phyloP scores from a whole-genome alignment of 2,797 vertebrate species.

The Sphenopsis melanotis region DNA sequence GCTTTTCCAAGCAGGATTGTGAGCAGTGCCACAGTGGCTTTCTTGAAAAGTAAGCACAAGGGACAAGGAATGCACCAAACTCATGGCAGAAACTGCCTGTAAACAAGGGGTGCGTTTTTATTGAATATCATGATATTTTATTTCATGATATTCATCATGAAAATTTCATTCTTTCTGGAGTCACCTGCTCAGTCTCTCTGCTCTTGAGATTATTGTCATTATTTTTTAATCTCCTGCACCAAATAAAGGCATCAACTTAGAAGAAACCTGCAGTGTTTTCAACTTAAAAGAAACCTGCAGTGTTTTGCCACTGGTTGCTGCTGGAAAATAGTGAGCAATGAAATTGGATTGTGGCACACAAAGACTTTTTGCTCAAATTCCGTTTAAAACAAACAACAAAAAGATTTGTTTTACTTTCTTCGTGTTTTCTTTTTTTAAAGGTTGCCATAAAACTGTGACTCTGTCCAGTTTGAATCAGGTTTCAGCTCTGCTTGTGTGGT shows the following conservation, averaged over 20 bases:
- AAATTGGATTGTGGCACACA: not conserved
- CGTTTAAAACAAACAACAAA: not conserved
- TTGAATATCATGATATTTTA: not conserved
- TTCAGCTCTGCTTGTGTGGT: not conserved
- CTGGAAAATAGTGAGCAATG: not conserved
- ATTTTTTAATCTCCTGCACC: not conserved
- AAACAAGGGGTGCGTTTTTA: rapidly evolving
- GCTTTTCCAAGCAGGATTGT: not conserved
- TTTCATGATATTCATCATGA: not conserved
- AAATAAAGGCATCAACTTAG: not conserved
- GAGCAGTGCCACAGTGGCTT: not conserved
- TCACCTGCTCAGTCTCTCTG: not conserved
- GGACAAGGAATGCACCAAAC: not conserved
- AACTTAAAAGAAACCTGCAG: not conserved
- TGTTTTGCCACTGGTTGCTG: not conserved
- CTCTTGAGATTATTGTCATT: not conserved
- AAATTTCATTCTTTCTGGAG: not conserved
- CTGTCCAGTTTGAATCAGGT: not conserved
- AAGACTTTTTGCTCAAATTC: not conserved
- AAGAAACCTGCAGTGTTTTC: too few relatives aligned
- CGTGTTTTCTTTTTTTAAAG: not conserved
- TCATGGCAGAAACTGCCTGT: not conserved
- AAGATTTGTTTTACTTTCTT: not conserved
- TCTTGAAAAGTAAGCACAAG: not conserved
- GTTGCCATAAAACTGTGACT: not conserved